Conservation (phyloP, 2,888 invertebrate genomes). For the Macrophya annulata region DNA sequence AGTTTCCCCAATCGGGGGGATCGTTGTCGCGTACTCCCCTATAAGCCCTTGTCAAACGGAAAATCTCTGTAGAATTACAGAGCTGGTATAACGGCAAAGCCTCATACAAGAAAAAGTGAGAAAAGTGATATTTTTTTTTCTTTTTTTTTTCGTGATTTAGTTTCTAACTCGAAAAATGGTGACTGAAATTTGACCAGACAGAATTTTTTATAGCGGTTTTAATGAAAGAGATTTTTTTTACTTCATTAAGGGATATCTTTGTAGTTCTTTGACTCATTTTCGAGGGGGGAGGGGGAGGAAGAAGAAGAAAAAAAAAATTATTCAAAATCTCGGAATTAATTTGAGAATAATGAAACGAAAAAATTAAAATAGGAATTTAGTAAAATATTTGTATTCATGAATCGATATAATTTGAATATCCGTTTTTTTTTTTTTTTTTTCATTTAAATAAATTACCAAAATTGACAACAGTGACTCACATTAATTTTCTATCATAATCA, state of each 20-base stretch:
- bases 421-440: no score
- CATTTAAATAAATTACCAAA: no score
- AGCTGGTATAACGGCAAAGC: background rate
- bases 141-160: background rate
- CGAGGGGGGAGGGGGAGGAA: no score
- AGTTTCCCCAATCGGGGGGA: background rate
- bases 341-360: background rate
- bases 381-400: no score
- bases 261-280: background rate
- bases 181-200: no score
- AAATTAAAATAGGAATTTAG: no score
- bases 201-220: no score
- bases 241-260: background rate
- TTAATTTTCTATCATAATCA: no score
- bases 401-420: no score
- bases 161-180: background rate
- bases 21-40: constrained; percentile 25
- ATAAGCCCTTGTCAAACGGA: constrained; percentile 32
- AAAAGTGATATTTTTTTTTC: background rate
- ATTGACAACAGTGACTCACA: no score
- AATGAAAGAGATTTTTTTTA: no score
- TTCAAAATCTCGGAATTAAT: background rate
- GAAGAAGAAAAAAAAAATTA: background rate
- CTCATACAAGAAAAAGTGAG: background rate
- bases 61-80: constrained; percentile 32